Percentiles rank a stretch among this genome's conserved stretches.
These are phyloP conservation scores for Plecotus auritus DNA, from an alignment of 2,113 vertebrate species.

Conservation along the genomic window DNA sequence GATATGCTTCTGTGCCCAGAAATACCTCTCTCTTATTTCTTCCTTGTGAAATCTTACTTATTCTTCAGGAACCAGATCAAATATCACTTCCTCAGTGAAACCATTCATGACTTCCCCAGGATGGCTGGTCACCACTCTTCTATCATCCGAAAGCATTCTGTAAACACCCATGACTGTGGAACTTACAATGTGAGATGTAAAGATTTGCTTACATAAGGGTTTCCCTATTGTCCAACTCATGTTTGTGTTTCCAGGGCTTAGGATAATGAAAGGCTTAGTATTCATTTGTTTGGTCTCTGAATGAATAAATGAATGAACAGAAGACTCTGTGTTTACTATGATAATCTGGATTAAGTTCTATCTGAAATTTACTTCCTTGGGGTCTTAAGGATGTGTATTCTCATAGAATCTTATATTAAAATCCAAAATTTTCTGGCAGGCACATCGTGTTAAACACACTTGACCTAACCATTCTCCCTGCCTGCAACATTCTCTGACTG, in stretches of 20 bases:
- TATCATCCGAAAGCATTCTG: background rate
- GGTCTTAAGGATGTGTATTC: background rate
- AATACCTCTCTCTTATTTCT: background rate
- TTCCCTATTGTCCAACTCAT: background rate
- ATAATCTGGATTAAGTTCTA: background rate
- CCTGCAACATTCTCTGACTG: background rate
- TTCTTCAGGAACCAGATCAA: background rate
- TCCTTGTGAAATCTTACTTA: background rate
- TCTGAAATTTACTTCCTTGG: background rate
- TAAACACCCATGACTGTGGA: background rate
- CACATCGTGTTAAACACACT: background rate
- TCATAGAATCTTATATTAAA: background rate
- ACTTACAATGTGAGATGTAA: background rate
- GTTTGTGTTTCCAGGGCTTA: background rate
- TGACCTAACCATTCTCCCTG: background rate
- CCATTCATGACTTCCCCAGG: background rate
- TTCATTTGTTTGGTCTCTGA: background rate
- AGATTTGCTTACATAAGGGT: background rate
- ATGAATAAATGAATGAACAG: background rate
- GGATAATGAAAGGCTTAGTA: background rate
- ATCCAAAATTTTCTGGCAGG: background rate
- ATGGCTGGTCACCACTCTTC: background rate
- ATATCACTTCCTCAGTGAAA: slow-evolving; percentile 3
- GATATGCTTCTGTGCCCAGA: background rate
- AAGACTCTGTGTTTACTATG: background rate